phyloP scores from a whole-genome alignment of 2,888 invertebrate genomes.

The Scaptomyza parva region DNA sequence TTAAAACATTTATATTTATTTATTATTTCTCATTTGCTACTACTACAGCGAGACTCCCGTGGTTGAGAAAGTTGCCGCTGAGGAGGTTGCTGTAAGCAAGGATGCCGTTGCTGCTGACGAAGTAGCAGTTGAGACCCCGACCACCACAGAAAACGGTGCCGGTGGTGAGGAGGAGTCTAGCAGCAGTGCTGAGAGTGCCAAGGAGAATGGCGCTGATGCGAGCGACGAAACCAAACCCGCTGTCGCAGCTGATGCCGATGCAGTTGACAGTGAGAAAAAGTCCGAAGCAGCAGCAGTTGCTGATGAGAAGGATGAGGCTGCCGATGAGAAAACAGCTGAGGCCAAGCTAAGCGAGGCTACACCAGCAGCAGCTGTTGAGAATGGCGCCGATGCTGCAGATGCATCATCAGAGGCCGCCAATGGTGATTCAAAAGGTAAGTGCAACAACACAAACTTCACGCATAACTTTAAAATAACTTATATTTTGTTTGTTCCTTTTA shows the following conservation, averaged over 20 bases:
- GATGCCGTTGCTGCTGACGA: slow-evolving; percentile 64
- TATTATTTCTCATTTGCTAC: slow-evolving; percentile 16
- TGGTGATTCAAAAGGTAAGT: slow-evolving; percentile 83
- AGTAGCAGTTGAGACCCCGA: slow-evolving; percentile 71
- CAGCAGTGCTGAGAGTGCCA: slow-evolving; percentile 66
- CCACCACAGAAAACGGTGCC: slow-evolving; percentile 80
- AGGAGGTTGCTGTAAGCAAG: slow-evolving; percentile 83
- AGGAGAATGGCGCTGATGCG: slow-evolving; percentile 79
- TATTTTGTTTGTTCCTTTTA: not conserved
- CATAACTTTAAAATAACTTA: slow-evolving; percentile 22
- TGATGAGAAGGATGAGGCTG: slow-evolving; percentile 41
- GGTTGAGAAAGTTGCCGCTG: slow-evolving; percentile 83
- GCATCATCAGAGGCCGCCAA: slow-evolving; percentile 75
- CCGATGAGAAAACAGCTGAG: slow-evolving; percentile 66
- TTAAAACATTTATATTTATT: not conserved
- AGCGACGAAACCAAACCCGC: slow-evolving; percentile 59
- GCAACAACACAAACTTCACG: not conserved
- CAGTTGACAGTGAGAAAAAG: slow-evolving; percentile 60
- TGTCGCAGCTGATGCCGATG: slow-evolving; percentile 33
- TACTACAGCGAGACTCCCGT: slow-evolving; percentile 82
- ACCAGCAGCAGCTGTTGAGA: slow-evolving; percentile 70
- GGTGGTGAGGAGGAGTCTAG: slow-evolving; percentile 68
- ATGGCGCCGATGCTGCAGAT: slow-evolving; percentile 76
- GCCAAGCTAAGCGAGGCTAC: slow-evolving; percentile 72
- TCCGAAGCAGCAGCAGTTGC: slow-evolving; percentile 50